Conservation (phyloP, 1,140 invertebrate species). For the Drosophila rufa region DNA sequence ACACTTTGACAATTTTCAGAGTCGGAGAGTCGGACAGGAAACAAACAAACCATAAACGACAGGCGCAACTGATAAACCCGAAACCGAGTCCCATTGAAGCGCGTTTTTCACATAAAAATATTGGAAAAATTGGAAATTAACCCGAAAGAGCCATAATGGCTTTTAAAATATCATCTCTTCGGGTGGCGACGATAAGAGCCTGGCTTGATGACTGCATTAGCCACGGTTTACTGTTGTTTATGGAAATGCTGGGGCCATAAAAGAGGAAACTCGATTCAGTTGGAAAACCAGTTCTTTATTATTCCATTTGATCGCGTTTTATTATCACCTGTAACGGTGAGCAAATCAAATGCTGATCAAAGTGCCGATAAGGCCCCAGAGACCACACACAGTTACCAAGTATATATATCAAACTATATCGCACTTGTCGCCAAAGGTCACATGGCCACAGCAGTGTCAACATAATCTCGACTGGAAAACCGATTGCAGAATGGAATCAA, state of each 20-base stretch:
- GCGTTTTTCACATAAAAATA: slow-evolving; percentile 30
- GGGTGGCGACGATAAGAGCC: slow-evolving; percentile 49
- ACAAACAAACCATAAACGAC: slow-evolving; percentile 67
- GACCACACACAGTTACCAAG: slow-evolving; percentile 42
- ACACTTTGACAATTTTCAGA: slow-evolving; percentile 69
- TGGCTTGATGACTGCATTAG: slow-evolving; percentile 70
- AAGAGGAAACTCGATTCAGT: slow-evolving; percentile 29
- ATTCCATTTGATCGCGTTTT: slow-evolving; percentile 40
- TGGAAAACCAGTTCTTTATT: slow-evolving; percentile 57
- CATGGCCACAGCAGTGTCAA: slow-evolving; percentile 29
- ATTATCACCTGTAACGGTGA: slow-evolving; percentile 70
- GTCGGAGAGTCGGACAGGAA: slow-evolving; percentile 45
- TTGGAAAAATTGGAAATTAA: slow-evolving; percentile 52
- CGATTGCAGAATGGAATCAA: slow-evolving; percentile 40
- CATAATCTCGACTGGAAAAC: slow-evolving; percentile 34
- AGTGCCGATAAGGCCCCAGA: slow-evolving; percentile 32
- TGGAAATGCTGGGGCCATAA: slow-evolving; percentile 53
- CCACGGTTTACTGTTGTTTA: slow-evolving; percentile 35
- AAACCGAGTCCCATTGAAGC: slow-evolving; percentile 21
- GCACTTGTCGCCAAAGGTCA: slow-evolving; percentile 42
- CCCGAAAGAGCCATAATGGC: slow-evolving; percentile 56
- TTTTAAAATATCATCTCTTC: slow-evolving; percentile 54
- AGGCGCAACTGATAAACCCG: slow-evolving; percentile 65
- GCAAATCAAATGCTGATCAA: slow-evolving; percentile 35
- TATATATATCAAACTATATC: slow-evolving; percentile 1